Conservation (phyloP, 1,140 invertebrate genomes). For the Nautilus pompilius region DNA sequence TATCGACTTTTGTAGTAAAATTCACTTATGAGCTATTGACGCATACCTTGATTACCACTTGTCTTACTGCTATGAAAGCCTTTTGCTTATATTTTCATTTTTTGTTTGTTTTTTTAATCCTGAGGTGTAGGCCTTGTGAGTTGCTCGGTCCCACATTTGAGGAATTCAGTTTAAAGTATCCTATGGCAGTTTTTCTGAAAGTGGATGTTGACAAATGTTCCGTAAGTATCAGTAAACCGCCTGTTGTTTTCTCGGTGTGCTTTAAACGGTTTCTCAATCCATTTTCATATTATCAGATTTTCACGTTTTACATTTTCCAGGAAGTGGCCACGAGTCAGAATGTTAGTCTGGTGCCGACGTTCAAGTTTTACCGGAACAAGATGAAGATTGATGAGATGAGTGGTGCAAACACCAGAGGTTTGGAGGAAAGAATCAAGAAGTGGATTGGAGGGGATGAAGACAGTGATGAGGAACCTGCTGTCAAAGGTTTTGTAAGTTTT, state of each 20-base stretch:
- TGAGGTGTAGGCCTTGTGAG: constrained; percentile 92
- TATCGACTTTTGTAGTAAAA: too few relatives aligned
- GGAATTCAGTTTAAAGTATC: constrained; percentile 78
- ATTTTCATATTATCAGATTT: neutral
- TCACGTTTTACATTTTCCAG: constrained; percentile 28
- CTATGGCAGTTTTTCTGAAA: constrained; percentile 88
- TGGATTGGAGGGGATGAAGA: constrained; percentile 68
- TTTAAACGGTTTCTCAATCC: neutral
- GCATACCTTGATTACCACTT: too few relatives aligned
- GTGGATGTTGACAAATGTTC: constrained; percentile 70
- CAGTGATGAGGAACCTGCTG: constrained; percentile 39
- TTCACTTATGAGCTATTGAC: too few relatives aligned
- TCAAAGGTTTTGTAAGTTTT: constrained; percentile 70
- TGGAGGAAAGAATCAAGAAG: constrained; percentile 89
- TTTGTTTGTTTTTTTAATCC: constrained; percentile 31
- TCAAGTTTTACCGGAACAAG: constrained; percentile 89
- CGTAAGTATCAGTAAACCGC: constrained; percentile 26
- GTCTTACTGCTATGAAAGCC: too few relatives aligned
- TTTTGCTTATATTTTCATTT: too few relatives aligned
- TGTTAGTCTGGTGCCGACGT: constrained; percentile 95
- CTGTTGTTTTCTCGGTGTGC: too few relatives aligned
- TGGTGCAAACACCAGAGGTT: constrained; percentile 69
- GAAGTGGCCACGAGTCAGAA: constrained; percentile 81
- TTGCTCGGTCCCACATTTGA: constrained; percentile 88
- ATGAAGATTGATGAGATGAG: constrained; percentile 37